Evolutionary conservation across 2,888 invertebrate species (phyloP), one percentile per base, ranked within the genome.

Genomic region (Xylota sylvarum): DNA sequence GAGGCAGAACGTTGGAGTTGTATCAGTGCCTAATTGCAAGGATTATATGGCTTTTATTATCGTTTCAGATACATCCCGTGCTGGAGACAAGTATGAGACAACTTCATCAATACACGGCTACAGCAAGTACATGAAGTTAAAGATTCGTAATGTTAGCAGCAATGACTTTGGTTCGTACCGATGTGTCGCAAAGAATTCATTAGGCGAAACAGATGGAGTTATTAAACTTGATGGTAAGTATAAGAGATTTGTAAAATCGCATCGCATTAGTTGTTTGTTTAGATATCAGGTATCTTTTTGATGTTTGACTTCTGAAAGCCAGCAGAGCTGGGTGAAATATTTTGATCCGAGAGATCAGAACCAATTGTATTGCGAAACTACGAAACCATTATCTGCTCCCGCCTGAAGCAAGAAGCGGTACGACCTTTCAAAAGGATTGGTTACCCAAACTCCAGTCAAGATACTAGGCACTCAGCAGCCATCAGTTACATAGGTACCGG

Each of bases 101-200:
- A 94, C 96, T 80, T 95, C 96, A 88, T 95, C 95, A 91, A 97
- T 97, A 93, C 97, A 94, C 91, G 96, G 96, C 90, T 97, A 98
- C 94, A 97, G 96, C 92, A 96, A 97, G 92, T 96, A 96, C 93
- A 97, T 98, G 97, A 96, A 96, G 94, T 94, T 98, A 91, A 97
- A 97, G 93, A 97, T 98, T 91, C 94, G 96, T 79, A 95, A 95
- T 92, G 96, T 97, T 88, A 95, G 95, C 65, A 93, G 94, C 83
- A 94, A 94, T 89, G 97, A 97, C 93, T 97, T 97, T 92, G 97
- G 97, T 79, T 96, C 97, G 70, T 97, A 97, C 94, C 96, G 96
- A 92, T 97, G 97, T 92, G 96, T 97, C 87, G 97, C 97, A 69
- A 98, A 97, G 93, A 98, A 98, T 93, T 97, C 97, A 50, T 94